Percentiles rank a stretch among this genome's conserved stretches.
Evolutionary conservation across 2,113 vertebrate species (phyloP).

Genomic region (Mormyrus iriodes): DNA sequence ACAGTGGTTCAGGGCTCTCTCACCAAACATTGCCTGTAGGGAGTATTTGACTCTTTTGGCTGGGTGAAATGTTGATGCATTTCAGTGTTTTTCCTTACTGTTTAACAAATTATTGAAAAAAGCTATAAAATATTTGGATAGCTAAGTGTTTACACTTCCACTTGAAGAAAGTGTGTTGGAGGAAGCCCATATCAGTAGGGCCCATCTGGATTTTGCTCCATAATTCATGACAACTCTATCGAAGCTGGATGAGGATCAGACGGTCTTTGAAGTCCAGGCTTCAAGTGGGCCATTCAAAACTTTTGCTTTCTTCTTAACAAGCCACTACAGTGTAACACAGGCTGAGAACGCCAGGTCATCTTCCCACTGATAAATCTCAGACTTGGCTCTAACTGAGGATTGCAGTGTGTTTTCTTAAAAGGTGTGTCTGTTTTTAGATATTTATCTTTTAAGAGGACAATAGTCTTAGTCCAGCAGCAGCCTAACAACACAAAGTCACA

Average conservation of each 20-base stretch:
- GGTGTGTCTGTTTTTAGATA: not conserved
- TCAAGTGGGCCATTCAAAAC: not conserved
- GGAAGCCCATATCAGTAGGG: not conserved
- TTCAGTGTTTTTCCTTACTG: not conserved
- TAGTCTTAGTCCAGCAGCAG: not conserved
- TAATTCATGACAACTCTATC: not conserved
- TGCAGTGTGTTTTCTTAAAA: not conserved
- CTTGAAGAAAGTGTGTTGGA: not conserved
- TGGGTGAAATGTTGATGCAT: not conserved
- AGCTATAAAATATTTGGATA: not conserved
- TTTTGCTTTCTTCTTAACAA: not conserved
- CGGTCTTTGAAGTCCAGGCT: not conserved
- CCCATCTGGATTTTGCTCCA: not conserved
- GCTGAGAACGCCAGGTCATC: not conserved
- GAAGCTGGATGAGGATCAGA: not conserved
- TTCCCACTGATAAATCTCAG: not conserved
- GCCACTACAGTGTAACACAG: not conserved
- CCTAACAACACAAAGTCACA: not conserved
- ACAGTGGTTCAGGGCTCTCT: not conserved
- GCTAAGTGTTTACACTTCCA: not conserved
- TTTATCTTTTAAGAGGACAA: not conserved
- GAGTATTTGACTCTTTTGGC: not conserved
- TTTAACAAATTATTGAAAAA: not conserved
- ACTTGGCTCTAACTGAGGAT: not conserved
- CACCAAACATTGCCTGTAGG: not conserved